Evolutionary conservation across 2,888 invertebrate genomes (phyloP), one percentile per base, ranked within the genome.

Genomic region (Tinea trinotella): DNA sequence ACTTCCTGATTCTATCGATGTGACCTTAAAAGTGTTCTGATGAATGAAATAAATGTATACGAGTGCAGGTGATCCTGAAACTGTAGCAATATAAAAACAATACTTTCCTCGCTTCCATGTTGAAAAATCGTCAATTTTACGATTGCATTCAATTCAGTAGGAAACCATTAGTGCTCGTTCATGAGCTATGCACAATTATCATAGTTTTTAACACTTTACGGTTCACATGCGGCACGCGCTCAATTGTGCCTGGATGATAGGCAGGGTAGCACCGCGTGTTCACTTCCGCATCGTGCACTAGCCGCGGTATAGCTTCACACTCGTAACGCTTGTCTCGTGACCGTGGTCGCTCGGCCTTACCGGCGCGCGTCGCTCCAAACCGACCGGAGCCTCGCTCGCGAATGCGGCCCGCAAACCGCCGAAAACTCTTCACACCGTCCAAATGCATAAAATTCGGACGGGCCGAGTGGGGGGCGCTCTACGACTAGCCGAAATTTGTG

Each of bases 371-470:
- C 73, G 80, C 81, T 80, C 77, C 74, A 68, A 73, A 70, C 67
- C 65, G 76, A 65, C 67, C 75, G 76, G 81, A 82, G 83, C 81
- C 79, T 72, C 73, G 75, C 78, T 79, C 80, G 84, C 84, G 71
- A 85, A 84, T 84, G 78, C 78, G 78, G 52, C 57, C 54, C 50
- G 55, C 53, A 48, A 52, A 75, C 85, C 79, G 82, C 81, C 84
- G 82, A 84, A 84, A 83, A 81, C 76, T 82, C 76, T 76, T 76
- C 73, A 68, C 81, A 73, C 71, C 72, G 80, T 68, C 68, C 76
- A 76, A 84, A 83, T 85, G 85, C 85, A 85, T 84, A 85, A 84
- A 83, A 81, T 82, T 84, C 74, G 77, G 81, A 79, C 82, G 82
- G 76, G 77, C 62, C 71, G 82, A 78, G 83, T 78, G 82, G 83